Evolutionary conservation across 2,113 vertebrate genomes (phyloP).

Genomic region (Zosterops hypoxanthus): DNA sequence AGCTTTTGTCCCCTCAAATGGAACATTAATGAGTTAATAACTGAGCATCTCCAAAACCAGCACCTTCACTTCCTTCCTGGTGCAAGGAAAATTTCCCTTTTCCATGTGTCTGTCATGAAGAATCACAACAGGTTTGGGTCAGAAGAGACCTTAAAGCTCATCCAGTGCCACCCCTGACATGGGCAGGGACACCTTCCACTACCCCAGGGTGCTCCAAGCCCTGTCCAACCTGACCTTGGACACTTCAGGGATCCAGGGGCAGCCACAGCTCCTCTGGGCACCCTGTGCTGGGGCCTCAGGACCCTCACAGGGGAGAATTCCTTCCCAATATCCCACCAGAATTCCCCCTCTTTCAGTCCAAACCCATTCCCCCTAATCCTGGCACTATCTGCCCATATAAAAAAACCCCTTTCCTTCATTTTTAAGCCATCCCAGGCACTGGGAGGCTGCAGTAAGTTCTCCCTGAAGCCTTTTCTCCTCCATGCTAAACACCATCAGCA

Average conservation of each 20-base stretch:
- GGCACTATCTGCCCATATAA: neutral
- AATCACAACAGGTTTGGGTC: neutral
- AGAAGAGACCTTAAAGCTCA: neutral
- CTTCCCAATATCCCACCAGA: neutral
- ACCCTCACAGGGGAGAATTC: rapidly evolving
- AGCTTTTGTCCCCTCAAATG: neutral
- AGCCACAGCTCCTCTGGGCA: neutral
- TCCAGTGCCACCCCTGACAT: neutral
- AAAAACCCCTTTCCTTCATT: neutral
- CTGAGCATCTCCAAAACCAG: neutral
- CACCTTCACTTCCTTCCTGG: neutral
- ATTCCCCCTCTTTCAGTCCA: neutral
- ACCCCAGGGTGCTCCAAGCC: rapidly evolving
- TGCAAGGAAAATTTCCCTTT: rapidly evolving
- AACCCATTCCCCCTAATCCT: neutral
- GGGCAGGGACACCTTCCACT: neutral
- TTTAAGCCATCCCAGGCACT: neutral
- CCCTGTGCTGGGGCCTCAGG: rapidly evolving
- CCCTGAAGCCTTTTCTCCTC: neutral
- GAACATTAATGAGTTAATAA: neutral
- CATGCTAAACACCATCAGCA: rapidly evolving
- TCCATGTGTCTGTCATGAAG: rapidly evolving
- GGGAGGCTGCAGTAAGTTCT: neutral
- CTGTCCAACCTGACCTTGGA: rapidly evolving
- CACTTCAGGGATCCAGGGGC: neutral